Evolutionary conservation across 2,888 invertebrate species (phyloP), one percentile per base, ranked within the genome.

Genomic region (Xylota segnis): DNA sequence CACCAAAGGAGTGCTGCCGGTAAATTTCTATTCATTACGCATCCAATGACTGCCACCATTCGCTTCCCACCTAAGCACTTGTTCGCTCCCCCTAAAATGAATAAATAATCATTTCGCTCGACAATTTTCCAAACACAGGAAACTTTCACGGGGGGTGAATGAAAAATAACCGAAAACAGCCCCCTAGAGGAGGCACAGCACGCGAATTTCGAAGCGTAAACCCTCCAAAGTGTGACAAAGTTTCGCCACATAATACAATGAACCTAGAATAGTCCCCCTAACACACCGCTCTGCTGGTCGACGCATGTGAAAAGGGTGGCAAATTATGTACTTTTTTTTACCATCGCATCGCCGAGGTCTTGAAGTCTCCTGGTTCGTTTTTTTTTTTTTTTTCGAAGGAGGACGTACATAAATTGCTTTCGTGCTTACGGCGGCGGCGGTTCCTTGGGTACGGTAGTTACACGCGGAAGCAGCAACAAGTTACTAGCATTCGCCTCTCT

Each of bases 401-500:
- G 40, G n/a, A 40, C 40, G 40, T 12, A n/a, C 59, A 71, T 75
- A 75, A 75, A 71, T 76, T 75, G 59, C 75, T 70, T 68, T 78
- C 72, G 37, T 61, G 61, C 66, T 72, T 40, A 45, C 71, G 16
- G 45, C 32, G 61, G 76, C 59, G 16, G 45, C 32, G 61, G 76
- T 59, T 75, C 65, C 50, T 43, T 32, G 34, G 71, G 71, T 50
- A 72, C 52, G 45, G 66, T 52, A 77, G 61, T 65, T 45, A 75
- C 74, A 70, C 58, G 79, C 65, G 65, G 43, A 52, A 52, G 75
- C 52, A 84, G 81, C 84, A 84, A 84, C 84, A 84, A 84, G 84
- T 84, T 76, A 59, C 54, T 63, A 16, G 52, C 23, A 68, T 63
- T 58, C 50, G 34, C 16, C 16, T 50, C 16, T 43, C 9, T n/a